Conservation (phyloP, 1,140 invertebrate species). For the Carposina sasakii region DNA sequence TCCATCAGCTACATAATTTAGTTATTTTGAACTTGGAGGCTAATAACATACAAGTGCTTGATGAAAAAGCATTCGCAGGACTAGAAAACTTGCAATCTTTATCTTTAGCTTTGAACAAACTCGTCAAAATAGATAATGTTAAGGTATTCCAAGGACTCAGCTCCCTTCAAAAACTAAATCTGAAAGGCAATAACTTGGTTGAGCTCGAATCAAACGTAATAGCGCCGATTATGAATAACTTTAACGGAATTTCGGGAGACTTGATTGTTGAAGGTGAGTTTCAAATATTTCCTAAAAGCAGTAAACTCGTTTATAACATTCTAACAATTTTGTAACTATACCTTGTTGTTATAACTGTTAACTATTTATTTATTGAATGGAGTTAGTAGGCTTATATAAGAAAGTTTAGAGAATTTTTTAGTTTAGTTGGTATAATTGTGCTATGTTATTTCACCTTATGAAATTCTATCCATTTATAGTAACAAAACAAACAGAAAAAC, state of each 20-base stretch:
- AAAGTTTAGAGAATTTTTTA: too few relatives aligned
- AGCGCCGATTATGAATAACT: slow-evolving; percentile 81
- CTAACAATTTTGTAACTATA: too few relatives aligned
- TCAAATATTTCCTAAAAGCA: too few relatives aligned
- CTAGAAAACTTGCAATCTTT: slow-evolving; percentile 77
- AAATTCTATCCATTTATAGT: too few relatives aligned
- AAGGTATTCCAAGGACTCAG: slow-evolving; percentile 75
- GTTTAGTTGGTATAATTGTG: not conserved
- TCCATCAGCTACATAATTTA: slow-evolving; percentile 79
- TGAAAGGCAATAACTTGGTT: slow-evolving; percentile 79
- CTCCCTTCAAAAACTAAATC: slow-evolving; percentile 73
- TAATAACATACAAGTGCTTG: slow-evolving; percentile 79
- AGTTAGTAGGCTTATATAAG: too few relatives aligned
- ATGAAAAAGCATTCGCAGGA: slow-evolving; percentile 80
- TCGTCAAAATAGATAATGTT: slow-evolving; percentile 77
- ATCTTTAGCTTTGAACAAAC: slow-evolving; percentile 80
- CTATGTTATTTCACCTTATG: slow-evolving; percentile 10
- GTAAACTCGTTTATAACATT: too few relatives aligned
- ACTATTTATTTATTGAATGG: too few relatives aligned
- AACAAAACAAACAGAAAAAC: too few relatives aligned
- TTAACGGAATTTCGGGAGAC: slow-evolving; percentile 77
- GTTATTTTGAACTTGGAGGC: slow-evolving; percentile 80
- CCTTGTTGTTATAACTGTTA: too few relatives aligned
- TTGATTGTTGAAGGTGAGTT: slow-evolving; percentile 68
- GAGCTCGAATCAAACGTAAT: slow-evolving; percentile 81